These are phyloP conservation scores for Ascaphus truei DNA, from an alignment of 2,113 vertebrate species.

Conservation along the genomic window DNA sequence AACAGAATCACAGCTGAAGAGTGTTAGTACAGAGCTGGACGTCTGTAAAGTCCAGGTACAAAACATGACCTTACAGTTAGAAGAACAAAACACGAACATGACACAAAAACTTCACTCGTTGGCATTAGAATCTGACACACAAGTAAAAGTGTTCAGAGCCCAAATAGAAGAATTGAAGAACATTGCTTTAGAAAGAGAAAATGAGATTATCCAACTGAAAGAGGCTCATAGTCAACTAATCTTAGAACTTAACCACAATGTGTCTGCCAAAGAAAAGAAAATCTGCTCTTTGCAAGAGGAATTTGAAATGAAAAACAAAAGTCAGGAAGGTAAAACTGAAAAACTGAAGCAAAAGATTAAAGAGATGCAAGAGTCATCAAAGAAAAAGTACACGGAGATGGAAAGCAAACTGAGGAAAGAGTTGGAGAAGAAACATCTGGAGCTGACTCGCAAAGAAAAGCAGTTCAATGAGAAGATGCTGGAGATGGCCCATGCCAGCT, in stretches of 20 bases:
- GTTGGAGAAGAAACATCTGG: conserved; percentile 75
- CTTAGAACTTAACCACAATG: conserved; percentile 68
- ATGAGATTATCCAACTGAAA: conserved; percentile 53
- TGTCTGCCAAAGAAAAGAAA: conserved; percentile 64
- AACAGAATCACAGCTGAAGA: conserved; percentile 47
- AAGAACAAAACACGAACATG: conserved; percentile 60
- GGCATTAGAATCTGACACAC: conserved; percentile 53
- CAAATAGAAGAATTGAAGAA: conserved; percentile 62
- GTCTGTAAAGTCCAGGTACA: conserved; percentile 56
- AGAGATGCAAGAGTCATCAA: conserved; percentile 81
- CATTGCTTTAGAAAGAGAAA: conserved; percentile 66
- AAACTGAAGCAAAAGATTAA: conserved; percentile 80
- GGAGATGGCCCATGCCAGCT: conserved; percentile 81
- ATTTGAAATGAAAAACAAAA: conserved; percentile 77
- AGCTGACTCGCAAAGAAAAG: conserved; percentile 79
- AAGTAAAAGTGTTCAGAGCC: conserved; percentile 50
- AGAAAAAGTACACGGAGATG: conserved; percentile 80
- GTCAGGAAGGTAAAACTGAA: conserved; percentile 79
- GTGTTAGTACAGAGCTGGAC: conserved; percentile 58
- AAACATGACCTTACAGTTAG: conserved; percentile 60
- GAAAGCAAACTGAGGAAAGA: conserved; percentile 81
- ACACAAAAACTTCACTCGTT: conserved; percentile 60
- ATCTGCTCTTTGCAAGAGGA: conserved; percentile 62
- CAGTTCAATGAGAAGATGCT: conserved; percentile 80
- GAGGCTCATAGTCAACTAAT: conserved; percentile 62